These are phyloP conservation scores for Notamacropus eugenii DNA, from an alignment of 2,797 vertebrate species.

Conservation along the genomic window DNA sequence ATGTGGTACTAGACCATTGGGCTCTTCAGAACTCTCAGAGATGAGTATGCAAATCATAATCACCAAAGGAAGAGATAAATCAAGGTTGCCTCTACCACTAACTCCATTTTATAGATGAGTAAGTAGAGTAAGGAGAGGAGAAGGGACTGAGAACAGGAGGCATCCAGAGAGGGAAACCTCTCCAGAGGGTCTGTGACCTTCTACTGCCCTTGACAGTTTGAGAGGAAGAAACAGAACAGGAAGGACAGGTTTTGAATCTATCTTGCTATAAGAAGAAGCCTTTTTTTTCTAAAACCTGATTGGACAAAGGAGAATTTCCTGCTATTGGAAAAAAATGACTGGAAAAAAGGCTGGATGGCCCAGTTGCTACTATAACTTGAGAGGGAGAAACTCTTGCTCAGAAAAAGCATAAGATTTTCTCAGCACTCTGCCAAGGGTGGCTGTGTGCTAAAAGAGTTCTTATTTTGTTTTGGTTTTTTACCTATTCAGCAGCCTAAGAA, in stretches of 20 bases:
- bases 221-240: not conserved
- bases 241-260: not conserved
- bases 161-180: not conserved
- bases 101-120: not conserved
- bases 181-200: not conserved
- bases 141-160: not conserved
- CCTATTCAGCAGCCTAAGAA: not conserved
- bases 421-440: not conserved
- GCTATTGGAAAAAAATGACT: not conserved
- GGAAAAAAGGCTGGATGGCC: not conserved
- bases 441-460: not conserved
- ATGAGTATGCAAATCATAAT: not conserved
- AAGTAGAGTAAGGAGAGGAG: accelerated
- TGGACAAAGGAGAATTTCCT: not conserved
- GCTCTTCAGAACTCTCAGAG: not conserved
- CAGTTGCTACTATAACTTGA: not conserved
- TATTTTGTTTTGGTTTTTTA: not conserved
- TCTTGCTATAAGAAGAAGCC: not conserved
- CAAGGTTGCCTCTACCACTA: not conserved
- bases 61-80: accelerated
- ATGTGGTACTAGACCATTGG: not conserved
- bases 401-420: not conserved
- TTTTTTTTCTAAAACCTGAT: not conserved
- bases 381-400: not conserved
- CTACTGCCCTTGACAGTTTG: not conserved